Base-by-base conservation (phyloP, 2,888 invertebrate genomes). In the Diogma glabrata region DNA sequence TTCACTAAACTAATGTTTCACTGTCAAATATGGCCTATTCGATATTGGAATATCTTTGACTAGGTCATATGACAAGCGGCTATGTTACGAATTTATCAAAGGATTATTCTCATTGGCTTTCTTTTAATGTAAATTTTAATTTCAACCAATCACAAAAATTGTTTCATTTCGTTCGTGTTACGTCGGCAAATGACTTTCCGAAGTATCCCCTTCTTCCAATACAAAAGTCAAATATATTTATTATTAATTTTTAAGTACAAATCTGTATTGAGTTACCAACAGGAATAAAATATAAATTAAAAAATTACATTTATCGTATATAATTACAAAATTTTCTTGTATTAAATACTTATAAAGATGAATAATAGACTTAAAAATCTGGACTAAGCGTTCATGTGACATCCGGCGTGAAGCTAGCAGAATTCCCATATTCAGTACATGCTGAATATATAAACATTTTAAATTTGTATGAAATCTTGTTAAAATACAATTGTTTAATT, bases 41-140 rank as follows among this genome's bases (percentile, higher is more conserved):
- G 30, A 48, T 48, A 48, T 24, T 48, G 30, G 30, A 48, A 48
- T 19, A 46, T 48, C 26, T 30, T 26, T n/a, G 14, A 40, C 48
- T 54, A 28, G 82, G 83, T 85, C 85, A 85, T 85, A 84, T 85
- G 85, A 85, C 82, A 79, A 78, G 71, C 72, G 72, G 72, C 71
- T 72, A 72, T 70, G 72, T 72, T 71, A 72, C 69, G 69, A 48
- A 72, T 68, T 67, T 69, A 71, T 75, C 72, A 71, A 73, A 75
- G 66, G 67, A 61, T 67, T 67, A 62, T 65, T 72, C 62, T 73
- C 69, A 79, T 80, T 80, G 79, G 79, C 65, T 67, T 63, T 59
- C 58, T 58, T 63, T 66, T 70, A 68, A 67, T 62, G 71, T 66
- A 70, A 72, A 72, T 70, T 70, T 68, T 69, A 67, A 66, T 63